Conservation (phyloP, 1,140 invertebrate species). For the Eurosta solidaginis region DNA sequence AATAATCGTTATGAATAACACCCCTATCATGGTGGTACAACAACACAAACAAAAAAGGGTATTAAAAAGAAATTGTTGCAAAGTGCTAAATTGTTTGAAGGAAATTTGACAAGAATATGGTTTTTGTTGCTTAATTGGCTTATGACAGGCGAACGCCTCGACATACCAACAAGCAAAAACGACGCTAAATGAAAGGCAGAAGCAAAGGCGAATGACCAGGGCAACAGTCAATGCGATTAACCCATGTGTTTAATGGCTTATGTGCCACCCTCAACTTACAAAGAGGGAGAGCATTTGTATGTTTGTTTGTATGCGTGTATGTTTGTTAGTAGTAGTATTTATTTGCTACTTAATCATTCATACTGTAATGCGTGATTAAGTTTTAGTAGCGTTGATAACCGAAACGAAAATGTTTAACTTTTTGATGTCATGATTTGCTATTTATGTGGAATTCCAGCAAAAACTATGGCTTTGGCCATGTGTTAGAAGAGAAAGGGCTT, state of each 20-base stretch:
- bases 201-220: constrained; percentile 1
- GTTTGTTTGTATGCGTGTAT: not conserved
- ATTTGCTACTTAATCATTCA: constrained; percentile 28
- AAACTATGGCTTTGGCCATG: not conserved
- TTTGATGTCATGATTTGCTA: constrained; percentile 13
- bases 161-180: not conserved
- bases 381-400: constrained; percentile 33
- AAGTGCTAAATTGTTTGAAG: constrained; percentile 16
- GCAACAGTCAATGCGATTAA: constrained; percentile 17
- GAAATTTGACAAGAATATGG: constrained; percentile 24
- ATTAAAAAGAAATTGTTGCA: constrained; percentile 4
- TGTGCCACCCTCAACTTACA: not conserved
- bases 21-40: not conserved
- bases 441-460: too few relatives aligned
- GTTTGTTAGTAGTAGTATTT: not conserved
- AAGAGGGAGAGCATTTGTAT: too few relatives aligned
- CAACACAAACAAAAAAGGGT: not conserved
- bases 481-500: not conserved
- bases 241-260: not conserved
- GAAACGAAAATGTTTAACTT: constrained; percentile 34
- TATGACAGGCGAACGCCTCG: constrained; percentile 15
- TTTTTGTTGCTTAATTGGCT: constrained; percentile 26
- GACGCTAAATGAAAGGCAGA: not conserved
- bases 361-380: constrained; percentile 35
- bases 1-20: not conserved